A percentile compares a stretch with the other conserved stretches of the same genome.
These are phyloP conservation scores for Bombus sylvicola DNA, from an alignment of 1,140 invertebrate species.

Conservation along the genomic window DNA sequence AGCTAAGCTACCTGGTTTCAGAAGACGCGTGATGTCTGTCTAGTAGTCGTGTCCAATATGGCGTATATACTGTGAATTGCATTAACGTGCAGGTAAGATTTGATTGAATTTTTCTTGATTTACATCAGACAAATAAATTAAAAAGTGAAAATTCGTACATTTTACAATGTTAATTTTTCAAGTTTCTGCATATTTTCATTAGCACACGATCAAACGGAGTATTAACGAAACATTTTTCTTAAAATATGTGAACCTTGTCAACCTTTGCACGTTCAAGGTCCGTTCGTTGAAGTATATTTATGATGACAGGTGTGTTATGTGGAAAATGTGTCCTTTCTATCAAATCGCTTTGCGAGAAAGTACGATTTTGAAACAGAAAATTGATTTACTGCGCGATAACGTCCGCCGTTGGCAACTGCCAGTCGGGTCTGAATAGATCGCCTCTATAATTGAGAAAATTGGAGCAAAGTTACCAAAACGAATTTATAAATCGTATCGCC, in stretches of 20 bases:
- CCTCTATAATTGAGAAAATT: not conserved
- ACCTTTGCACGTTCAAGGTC: constrained; percentile 58
- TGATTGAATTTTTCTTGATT: not conserved
- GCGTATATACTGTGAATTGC: constrained; percentile 53
- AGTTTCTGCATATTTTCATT: not conserved
- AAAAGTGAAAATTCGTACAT: not conserved
- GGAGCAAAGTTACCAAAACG: too few relatives aligned
- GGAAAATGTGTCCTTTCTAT: not conserved
- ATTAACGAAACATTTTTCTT: not conserved
- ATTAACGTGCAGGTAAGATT: constrained; percentile 64
- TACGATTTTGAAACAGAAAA: not conserved
- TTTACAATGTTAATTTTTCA: too few relatives aligned
- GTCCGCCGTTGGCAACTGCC: not conserved
- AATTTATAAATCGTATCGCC: too few relatives aligned
- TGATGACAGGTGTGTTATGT: constrained; percentile 16
- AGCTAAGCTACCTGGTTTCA: constrained; percentile 14
- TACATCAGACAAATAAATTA: not conserved
- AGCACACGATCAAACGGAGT: not conserved
- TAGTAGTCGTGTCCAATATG: constrained; percentile 70
- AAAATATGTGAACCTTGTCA: constrained; percentile 57
- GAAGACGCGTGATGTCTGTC: constrained; percentile 44
- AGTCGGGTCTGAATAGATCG: not conserved
- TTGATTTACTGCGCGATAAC: not conserved
- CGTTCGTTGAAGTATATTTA: constrained; percentile 27
- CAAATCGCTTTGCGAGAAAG: not conserved